Base-by-base conservation (phyloP, 2,888 invertebrate species). In the Leptopilina myrica region DNA sequence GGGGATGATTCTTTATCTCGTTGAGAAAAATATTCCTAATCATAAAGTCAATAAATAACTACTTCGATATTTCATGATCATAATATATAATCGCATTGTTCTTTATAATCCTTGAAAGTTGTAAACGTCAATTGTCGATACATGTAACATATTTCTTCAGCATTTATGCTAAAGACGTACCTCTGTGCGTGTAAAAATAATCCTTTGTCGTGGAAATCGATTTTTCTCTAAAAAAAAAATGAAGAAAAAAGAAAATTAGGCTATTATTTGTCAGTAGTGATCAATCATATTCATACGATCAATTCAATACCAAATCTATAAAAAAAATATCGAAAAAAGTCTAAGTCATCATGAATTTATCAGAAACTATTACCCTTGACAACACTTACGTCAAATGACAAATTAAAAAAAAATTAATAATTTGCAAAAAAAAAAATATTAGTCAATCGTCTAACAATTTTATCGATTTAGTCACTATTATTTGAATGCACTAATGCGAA, bases 1-100 rank as follows among this genome's bases (percentile, higher is more conserved):
- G 20, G 20, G 62, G n/a, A 62, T 62, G n/a, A 62, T 62, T 6
- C 20, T 62, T 62, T 62, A 59, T 59, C n/a, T 59, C n/a, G 20
- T 62, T 62, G 59, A 15, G n/a, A 59, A 62, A 14, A 62, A 15
- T 62, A 33, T 62, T 15, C 20, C 62, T 62, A 62, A 62, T 62
- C 62, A 62, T 15, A 20, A n/a, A 62, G 20, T 20, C 62, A 62
- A 62, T 62, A 62, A 62, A 62, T 62, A 15, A 20, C 62, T 62
- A 15, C 62, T 20, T 62, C 15, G 62, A 62, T 62, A 62, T 62
- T 62, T 15, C 49, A 67, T 67, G 26, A 69, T 53, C 26, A 62
- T 62, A 62, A 62, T 69, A 56, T 73, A 14, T 73, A 26, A 73
- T 73, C 73, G 11, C 33, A 73, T 73, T 73, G 73, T 73, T 73